These are phyloP conservation scores for Xylota sylvarum DNA, from an alignment of 2,888 invertebrate genomes.

Conservation along the genomic window DNA sequence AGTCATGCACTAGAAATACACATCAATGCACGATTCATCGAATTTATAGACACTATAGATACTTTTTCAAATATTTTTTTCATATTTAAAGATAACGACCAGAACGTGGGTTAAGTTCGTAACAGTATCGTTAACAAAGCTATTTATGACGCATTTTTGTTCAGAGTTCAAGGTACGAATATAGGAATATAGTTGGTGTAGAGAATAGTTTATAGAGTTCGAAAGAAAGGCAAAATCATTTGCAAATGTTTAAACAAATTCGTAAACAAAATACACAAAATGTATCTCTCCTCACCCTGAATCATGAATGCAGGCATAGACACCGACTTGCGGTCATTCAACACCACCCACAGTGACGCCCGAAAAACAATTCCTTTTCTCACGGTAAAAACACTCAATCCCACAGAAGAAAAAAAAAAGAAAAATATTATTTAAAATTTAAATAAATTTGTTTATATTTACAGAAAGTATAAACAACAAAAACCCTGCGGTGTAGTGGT, in stretches of 20 bases:
- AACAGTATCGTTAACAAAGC: neutral
- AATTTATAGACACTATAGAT: conserved; percentile 9
- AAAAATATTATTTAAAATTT: conserved; percentile 10
- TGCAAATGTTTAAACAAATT: neutral
- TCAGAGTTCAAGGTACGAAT: too few species aligned
- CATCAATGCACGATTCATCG: conserved; percentile 17
- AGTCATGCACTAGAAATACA: conserved; percentile 20
- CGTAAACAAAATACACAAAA: neutral
- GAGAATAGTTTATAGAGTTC: too few species aligned
- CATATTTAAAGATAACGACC: neutral
- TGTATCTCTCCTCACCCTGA: neutral
- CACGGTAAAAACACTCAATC: neutral
- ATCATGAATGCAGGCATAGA: neutral
- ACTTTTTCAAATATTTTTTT: neutral
- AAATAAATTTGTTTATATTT: conserved; percentile 28
- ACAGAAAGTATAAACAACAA: neutral
- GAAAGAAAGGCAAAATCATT: neutral
- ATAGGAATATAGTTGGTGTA: neutral
- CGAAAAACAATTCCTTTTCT: conserved; percentile 9
- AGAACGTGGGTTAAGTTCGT: conserved; percentile 3
- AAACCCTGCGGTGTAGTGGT: neutral
- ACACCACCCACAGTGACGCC: conserved; percentile 22
- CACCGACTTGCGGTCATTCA: conserved; percentile 8
- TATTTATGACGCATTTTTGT: neutral
- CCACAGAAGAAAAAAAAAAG: neutral